Evolutionary conservation across 2,113 vertebrate species (phyloP).

Genomic region (Parus major): DNA sequence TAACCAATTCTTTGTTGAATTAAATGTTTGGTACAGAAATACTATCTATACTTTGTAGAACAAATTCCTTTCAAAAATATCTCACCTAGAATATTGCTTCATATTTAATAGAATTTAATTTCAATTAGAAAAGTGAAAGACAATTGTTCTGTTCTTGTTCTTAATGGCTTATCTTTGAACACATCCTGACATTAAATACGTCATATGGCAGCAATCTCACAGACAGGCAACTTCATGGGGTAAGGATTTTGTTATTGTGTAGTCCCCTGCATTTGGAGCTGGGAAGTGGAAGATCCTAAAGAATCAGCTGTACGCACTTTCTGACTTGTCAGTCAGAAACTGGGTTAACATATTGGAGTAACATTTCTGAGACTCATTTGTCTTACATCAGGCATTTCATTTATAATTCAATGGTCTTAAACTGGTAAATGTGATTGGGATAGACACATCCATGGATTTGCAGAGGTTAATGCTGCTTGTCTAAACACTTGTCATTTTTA

Average conservation of each 20-base stretch:
- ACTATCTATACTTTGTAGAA: slow-evolving; percentile 24
- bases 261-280: neutral
- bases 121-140: neutral
- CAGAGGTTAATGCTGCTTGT: neutral
- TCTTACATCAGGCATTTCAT: neutral
- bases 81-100: neutral
- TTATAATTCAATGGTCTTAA: neutral
- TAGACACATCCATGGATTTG: neutral
- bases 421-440: neutral
- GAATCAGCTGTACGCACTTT: neutral
- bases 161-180: neutral
- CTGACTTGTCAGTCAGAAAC: neutral
- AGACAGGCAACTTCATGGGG: neutral
- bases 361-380: neutral
- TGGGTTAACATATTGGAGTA: neutral
- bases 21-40: slow-evolving; percentile 66
- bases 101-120: neutral
- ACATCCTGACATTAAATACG: neutral
- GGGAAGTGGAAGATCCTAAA: neutral
- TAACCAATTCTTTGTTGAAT: slow-evolving; percentile 59
- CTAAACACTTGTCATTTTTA: neutral
- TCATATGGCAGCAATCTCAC: neutral
- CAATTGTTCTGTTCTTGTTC: neutral
- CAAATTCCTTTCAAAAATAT: slow-evolving; percentile 18
- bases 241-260: neutral